Evolutionary conservation across 1,140 invertebrate genomes (phyloP), one percentile per base, ranked within the genome.

Genomic region (Drosophila persimilis): DNA sequence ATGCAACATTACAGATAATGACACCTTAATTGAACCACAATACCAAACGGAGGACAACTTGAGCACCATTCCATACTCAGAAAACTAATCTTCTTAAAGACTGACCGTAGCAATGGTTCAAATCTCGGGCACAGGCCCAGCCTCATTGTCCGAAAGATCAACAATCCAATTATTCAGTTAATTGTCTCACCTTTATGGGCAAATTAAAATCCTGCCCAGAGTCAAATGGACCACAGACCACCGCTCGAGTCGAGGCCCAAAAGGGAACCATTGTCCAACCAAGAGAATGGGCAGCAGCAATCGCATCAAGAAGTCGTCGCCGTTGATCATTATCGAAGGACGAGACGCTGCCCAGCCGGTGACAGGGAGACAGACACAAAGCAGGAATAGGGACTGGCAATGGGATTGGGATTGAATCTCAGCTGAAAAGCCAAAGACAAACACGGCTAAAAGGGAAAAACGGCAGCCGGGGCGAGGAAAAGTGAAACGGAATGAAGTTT

Each of bases 151-250:
- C 29, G 8, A 13, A 43, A 52, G 67, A 79, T 70, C 35, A 89
- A 73, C 83, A 88, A 88, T 88, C 83, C 83, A 88, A 88, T 88
- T 88, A 88, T 88, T 88, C 75, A 63, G 83, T 88, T 88, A 88
- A 88, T 88, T 88, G 83, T 88, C 84, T 88, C 83, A 88, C 84
- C 83, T 88, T 88, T 88, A 88, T 89, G 84, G 65, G 52, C 84
- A 88, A 88, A 88, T 88, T 88, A 83, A 88, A 88, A 88, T 88
- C 83, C 85, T 70, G 72, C 53, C 15, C 52, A 73, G 83, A 88
- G 83, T 88, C 83, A 88, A 89, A 88, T 83, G 67, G 58, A 75
- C 76, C 62, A 62, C 72, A 53, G 45, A 61, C 67, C 63, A 45
- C 60, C 62, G 50, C 20, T 39, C 35, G 11, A 39, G 45, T 35